Conservation (phyloP, 2,113 vertebrate genomes). For the Istiophorus platypterus region DNA sequence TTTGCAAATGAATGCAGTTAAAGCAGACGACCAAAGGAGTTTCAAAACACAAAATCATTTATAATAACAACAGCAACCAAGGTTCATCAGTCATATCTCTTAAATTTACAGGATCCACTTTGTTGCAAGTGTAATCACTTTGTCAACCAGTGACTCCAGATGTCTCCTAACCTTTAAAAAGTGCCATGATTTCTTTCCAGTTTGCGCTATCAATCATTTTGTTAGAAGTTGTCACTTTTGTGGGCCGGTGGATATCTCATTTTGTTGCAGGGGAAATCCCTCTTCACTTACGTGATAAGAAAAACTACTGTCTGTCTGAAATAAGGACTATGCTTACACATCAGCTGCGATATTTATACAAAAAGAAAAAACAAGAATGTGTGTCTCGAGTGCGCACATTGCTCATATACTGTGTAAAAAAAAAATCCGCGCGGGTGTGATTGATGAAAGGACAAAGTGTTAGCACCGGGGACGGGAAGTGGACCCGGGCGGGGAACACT, state of each 20-base stretch:
- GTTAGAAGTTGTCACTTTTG: slow-evolving; percentile 56
- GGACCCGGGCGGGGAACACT: slow-evolving; percentile 87
- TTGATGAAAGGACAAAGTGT: slow-evolving; percentile 97
- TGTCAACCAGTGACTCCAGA: slow-evolving; percentile 43
- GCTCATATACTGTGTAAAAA: slow-evolving; percentile 18
- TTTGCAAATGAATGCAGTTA: neutral
- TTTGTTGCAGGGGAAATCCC: slow-evolving; percentile 41
- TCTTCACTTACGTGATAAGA: slow-evolving; percentile 14
- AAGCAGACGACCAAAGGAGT: neutral
- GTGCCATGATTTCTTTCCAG: slow-evolving; percentile 42
- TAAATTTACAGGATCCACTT: slow-evolving; percentile 28
- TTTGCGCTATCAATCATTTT: slow-evolving; percentile 66
- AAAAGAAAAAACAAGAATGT: neutral
- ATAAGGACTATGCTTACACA: slow-evolving; percentile 11
- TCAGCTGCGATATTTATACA: neutral
- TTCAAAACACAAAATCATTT: neutral
- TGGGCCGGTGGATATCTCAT: slow-evolving; percentile 54
- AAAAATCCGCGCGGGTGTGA: slow-evolving; percentile 89
- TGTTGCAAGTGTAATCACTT: slow-evolving; percentile 60
- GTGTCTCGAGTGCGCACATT: slow-evolving; percentile 80
- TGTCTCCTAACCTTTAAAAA: slow-evolving; percentile 56
- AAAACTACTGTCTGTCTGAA: slow-evolving; percentile 18
- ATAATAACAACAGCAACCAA: neutral
- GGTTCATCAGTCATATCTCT: slow-evolving; percentile 32
- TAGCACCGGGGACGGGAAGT: slow-evolving; percentile 93